Base-by-base conservation (phyloP, 2,113 vertebrate species). In the Pomatostomus ruficeps region DNA sequence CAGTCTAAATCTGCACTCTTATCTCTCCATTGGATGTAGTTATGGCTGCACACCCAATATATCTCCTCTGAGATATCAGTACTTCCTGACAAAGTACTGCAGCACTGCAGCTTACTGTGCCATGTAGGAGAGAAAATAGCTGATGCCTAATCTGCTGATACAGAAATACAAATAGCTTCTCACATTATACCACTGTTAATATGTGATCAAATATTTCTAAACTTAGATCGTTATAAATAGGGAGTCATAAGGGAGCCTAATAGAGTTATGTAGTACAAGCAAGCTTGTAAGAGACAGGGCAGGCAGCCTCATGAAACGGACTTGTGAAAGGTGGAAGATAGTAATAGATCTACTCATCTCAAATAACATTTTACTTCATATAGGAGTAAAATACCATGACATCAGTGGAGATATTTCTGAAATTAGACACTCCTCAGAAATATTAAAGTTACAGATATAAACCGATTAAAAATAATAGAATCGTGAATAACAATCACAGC, bases 121-220 rank as follows among this genome's bases (percentile, higher is more conserved):
- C 36, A 33, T 55, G 33, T 40, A 51, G 26, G 82, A 93, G 31
- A 67, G 46, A 82, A 96, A 95, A 85, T 63, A 95, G 71, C 51
- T 85, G 63, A 82, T 93, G 55, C 25, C 16, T 93, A 55, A 91
- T 89, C 73, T 82, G 38, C 70, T 85, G 78, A 85, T 89, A 86
- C n/a, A 74, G 89, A 91, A 89, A 89, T 78, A 89, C 88, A 93
- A 81, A 95, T 35, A 93, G 72, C 42, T 88, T 84, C 75, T 93
- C 65, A 74, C n/a, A 43, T 85, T 85, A 63, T 76, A 90, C 51
- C 40, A 46, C 82, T 62, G 71, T n/a, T 93, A 91, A 90, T 95
- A 94, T 58, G 66, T 61, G 89, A 96, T 68, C 91, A 95, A 93
- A 94, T 76, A 88, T 74, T 94, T 93, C 94, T 91, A 91, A 88